A percentile compares a stretch with the other conserved stretches of the same genome.
Evolutionary conservation across 2,797 vertebrate genomes (phyloP).

Genomic region (Setipinna tenuifilis): DNA sequence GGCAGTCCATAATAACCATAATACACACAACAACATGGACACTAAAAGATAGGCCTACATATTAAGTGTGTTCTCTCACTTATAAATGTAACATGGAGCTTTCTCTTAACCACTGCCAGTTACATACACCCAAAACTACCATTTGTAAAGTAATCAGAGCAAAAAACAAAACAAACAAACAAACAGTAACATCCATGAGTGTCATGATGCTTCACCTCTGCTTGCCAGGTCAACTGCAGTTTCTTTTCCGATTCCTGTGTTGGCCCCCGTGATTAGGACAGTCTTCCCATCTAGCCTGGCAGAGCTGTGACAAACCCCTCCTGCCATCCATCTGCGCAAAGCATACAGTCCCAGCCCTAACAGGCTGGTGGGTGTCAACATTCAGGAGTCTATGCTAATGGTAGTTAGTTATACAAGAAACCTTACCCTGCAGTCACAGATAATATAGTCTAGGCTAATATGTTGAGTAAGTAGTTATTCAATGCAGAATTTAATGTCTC

Average conservation of each 20-base stretch:
- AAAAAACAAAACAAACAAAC: not conserved
- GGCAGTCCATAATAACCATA: too few relatives aligned
- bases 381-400: not conserved
- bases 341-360: conserved; percentile 61
- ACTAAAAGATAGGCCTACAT: too few relatives aligned
- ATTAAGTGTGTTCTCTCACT: too few relatives aligned
- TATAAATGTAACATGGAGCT: too few relatives aligned
- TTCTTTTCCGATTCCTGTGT: conserved; percentile 70
- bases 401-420: too few relatives aligned
- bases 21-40: too few relatives aligned
- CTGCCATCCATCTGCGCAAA: conserved; percentile 64
- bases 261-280: conserved; percentile 66
- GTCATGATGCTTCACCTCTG: conserved; percentile 54
- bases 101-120: too few relatives aligned
- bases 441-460: too few relatives aligned
- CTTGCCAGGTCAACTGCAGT: conserved; percentile 62
- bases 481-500: too few relatives aligned
- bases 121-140: too few relatives aligned
- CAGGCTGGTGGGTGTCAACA: not conserved
- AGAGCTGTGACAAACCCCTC: conserved; percentile 60
- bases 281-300: conserved; percentile 63
- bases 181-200: not conserved
- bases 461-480: too few relatives aligned
- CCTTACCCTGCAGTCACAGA: too few relatives aligned
- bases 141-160: not conserved